Base-by-base conservation (phyloP, 2,797 vertebrate species). In the Acanthopagrus latus region DNA sequence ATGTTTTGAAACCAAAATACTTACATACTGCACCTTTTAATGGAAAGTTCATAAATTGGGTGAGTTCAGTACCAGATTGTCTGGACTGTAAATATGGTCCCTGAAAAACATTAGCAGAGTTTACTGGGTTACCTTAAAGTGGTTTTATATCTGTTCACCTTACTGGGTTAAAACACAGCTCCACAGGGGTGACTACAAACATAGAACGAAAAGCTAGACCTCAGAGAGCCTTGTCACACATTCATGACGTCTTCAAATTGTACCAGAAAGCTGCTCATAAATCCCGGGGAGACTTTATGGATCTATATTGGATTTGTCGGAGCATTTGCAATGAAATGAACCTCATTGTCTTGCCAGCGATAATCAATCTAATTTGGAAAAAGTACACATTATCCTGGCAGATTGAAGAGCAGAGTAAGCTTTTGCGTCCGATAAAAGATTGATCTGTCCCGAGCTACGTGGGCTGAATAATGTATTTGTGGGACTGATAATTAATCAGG, bases 231-330 rank as follows among this genome's bases (percentile, higher is more conserved):
- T 27, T 9, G 18, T 59, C 41, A 64, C 20, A 44, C 5, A 5
- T 76, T 25, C 23, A 27, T 27, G 17, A 57, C 47, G 27, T 64
- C 14, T 46, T 59, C 5, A 55, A 11, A 72, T 33, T 57, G 38
- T 38, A 27, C 20, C 48, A 52, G 20, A 48, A 33, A 17, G 27
- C 58, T 25, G 18, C 67, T 47, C 52, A 76, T 70, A 74, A 69
- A 79, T 75, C 7, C 0, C 11, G 55, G 12, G 38, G 9, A 76
- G 17, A 59, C 27, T 71, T 78, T 54, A 68, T 64, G 59, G 76
- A 77, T 72, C 60, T 23, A 57, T 62, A 74, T 75, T 71, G 60
- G 48, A 71, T 78, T 78, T 82, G 47, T 69, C 23, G 72, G 65
- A 56, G 64, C 50, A 72, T 82, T 74, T 76, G 21, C 41, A 54